phyloP scores from a whole-genome alignment of 2,797 vertebrate species.

The Coracias cyanogaster region DNA sequence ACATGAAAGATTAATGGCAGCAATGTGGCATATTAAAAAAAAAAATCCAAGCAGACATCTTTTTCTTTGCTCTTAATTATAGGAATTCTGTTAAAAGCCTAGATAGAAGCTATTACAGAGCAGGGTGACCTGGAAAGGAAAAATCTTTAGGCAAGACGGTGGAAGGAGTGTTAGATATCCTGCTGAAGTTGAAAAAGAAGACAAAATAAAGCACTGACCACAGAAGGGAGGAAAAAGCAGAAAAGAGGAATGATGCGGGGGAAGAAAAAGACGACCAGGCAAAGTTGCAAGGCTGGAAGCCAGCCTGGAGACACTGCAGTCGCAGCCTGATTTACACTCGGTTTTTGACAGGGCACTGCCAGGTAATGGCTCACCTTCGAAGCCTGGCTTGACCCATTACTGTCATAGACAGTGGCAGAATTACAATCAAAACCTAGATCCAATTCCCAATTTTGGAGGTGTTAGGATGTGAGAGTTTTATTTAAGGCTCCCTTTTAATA shows the following conservation, averaged over 20 bases:
- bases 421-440: constrained; percentile 35
- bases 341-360: not conserved
- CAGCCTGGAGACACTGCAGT: not conserved
- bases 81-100: not conserved
- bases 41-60: not conserved
- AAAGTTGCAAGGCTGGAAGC: not conserved
- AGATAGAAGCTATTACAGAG: not conserved
- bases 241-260: not conserved
- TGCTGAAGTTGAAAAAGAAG: not conserved
- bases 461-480: constrained; percentile 32
- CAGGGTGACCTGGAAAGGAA: not conserved
- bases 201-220: not conserved
- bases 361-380: constrained; percentile 8
- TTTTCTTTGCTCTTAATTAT: not conserved
- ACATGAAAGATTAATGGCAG: not conserved
- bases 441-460: constrained; percentile 46
- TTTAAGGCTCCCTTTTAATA: constrained; percentile 59
- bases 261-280: not conserved
- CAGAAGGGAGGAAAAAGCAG: not conserved
- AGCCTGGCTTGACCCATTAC: constrained; percentile 26
- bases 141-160: not conserved
- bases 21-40: not conserved
- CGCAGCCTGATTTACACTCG: not conserved
- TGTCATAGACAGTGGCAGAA: not conserved
- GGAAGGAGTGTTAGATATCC: not conserved